Conservation (phyloP, 2,797 vertebrate species). For the Australoheros facetus region DNA sequence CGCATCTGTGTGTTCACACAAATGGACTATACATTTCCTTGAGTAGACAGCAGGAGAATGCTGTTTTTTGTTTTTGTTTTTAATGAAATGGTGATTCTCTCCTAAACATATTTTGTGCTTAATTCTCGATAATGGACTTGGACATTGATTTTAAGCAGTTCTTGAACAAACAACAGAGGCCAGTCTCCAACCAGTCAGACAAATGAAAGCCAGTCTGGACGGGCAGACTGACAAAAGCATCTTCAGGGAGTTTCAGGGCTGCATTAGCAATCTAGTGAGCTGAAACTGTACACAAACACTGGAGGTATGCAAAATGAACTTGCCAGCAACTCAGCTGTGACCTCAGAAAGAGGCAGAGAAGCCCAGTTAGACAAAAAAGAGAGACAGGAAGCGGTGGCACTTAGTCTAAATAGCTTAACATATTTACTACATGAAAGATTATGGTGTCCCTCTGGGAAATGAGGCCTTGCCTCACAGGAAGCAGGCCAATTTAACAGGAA, state of each 20-base stretch:
- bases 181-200: constrained; percentile 14
- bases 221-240: constrained; percentile 42
- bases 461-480: constrained; percentile 45
- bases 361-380: constrained; percentile 8
- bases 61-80: not conserved
- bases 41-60: not conserved
- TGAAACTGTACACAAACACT: constrained; percentile 50
- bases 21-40: not conserved
- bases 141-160: constrained; percentile 41
- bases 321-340: not conserved
- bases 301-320: constrained; percentile 27
- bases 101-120: constrained; percentile 22
- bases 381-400: constrained; percentile 46
- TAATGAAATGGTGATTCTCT: constrained; percentile 8
- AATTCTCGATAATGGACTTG: constrained; percentile 37
- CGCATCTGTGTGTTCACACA: constrained; percentile 9
- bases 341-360: constrained; percentile 22
- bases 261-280: constrained; percentile 43
- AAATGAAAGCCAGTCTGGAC: constrained; percentile 22
- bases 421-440: constrained; percentile 51
- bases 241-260: constrained; percentile 38
- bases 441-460: constrained; percentile 33
- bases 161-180: constrained; percentile 15
- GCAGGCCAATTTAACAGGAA: constrained; percentile 49
- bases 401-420: constrained; percentile 36